These are phyloP conservation scores for Stylophora pistillata DNA, from an alignment of 64 coral and sea anemone genomes.

Conservation along the genomic window DNA sequence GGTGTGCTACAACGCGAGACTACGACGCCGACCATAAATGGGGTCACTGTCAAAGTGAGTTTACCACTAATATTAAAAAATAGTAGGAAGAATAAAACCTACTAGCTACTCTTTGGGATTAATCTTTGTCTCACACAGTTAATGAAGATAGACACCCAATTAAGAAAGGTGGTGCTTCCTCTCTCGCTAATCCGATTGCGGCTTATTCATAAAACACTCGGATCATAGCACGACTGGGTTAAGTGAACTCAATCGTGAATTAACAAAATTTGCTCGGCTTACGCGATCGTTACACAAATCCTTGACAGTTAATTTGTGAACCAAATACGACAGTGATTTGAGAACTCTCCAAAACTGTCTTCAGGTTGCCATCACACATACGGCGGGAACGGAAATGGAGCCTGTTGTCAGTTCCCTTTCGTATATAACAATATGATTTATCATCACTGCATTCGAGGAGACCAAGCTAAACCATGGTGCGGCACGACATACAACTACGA, in stretches of 20 bases:
- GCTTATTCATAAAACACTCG: no score
- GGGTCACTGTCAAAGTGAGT: constrained; percentile 66
- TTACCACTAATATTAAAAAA: neutral
- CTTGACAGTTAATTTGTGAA: no score
- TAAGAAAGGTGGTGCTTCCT: no score
- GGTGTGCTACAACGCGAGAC: constrained; percentile 56
- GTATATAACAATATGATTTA: constrained; percentile 70
- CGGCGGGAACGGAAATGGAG: constrained; percentile 60
- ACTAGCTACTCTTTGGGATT: no score
- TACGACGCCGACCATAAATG: constrained; percentile 57
- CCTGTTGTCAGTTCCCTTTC: constrained; percentile 78
- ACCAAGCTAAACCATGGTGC: constrained; percentile 57
- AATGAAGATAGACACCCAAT: no score
- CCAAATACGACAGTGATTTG: neutral
- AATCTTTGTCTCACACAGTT: no score
- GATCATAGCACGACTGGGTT: no score
- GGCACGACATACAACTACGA: constrained; percentile 67
- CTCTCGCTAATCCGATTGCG: no score
- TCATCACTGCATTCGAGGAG: constrained; percentile 56
- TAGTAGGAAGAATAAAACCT: no score
- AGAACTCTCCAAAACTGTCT: neutral
- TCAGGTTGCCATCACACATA: constrained; percentile 72
- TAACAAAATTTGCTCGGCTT: no score
- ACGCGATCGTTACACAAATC: no score
- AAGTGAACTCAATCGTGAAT: no score